Percentiles rank a stretch among this genome's conserved stretches.
These are phyloP conservation scores for Dipodomys stephensi DNA, from an alignment of 2,113 vertebrate genomes.

Conservation along the genomic window DNA sequence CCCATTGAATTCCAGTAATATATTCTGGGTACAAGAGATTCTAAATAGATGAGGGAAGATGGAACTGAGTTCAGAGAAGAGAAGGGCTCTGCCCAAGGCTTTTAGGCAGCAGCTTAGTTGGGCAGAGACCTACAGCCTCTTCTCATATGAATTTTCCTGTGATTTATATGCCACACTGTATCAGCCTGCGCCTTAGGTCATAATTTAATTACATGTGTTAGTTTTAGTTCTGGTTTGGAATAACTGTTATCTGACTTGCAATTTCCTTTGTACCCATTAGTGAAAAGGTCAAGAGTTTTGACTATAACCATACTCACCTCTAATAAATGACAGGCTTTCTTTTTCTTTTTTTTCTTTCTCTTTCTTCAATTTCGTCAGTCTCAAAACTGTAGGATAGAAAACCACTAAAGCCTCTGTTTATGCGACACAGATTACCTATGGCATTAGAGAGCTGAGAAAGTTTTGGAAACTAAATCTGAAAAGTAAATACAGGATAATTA, in stretches of 20 bases:
- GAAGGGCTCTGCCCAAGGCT: not conserved
- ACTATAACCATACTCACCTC: constrained; percentile 72
- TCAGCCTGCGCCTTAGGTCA: constrained; percentile 34
- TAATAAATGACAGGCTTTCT: constrained; percentile 68
- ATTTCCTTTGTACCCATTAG: constrained; percentile 86
- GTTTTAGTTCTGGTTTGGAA: constrained; percentile 64
- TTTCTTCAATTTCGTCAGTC: not conserved
- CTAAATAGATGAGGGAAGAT: not conserved
- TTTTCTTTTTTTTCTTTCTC: not conserved
- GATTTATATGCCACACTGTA: not conserved
- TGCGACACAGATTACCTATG: constrained; percentile 47
- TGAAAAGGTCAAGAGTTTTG: constrained; percentile 81
- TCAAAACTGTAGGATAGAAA: constrained; percentile 41
- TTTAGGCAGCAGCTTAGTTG: not conserved
- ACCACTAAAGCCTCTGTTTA: constrained; percentile 34
- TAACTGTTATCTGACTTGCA: constrained; percentile 70
- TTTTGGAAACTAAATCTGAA: constrained; percentile 66
- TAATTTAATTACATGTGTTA: constrained; percentile 70
- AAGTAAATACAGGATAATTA: constrained; percentile 60
- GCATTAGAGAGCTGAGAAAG: constrained; percentile 20
- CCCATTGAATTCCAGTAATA: not conserved
- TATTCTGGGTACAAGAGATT: not conserved
- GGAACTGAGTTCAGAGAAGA: not conserved
- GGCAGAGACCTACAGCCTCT: not conserved
- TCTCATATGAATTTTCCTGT: not conserved